Evolutionary conservation across 2,113 vertebrate species (phyloP), one percentile per base, ranked within the genome.

Genomic region (Eulemur rufifrons): DNA sequence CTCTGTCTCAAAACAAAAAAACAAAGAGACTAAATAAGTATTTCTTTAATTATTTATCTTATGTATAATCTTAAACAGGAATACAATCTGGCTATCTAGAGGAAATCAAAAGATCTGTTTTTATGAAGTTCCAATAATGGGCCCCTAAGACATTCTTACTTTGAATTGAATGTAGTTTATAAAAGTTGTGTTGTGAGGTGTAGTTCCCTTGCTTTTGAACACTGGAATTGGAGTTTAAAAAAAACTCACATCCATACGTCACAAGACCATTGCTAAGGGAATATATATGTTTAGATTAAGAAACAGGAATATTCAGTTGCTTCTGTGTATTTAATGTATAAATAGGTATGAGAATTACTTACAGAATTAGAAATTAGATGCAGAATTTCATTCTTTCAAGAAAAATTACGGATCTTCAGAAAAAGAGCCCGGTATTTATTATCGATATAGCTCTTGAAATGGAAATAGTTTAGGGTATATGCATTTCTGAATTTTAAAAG

Each of bases 331-430:
- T 88, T 80, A 91, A 54, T 96, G 23, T 78, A 63, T 59, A 95
- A 68, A 87, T 64, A 96, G 86, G 18, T 87, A 84, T 69, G 21
- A 84, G 50, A 64, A 63, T 78, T 89, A 63, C 29, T 63, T 29
- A 20, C 29, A 69, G 37, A 54, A 89, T 39, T 82, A 89, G 54
- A 42, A 80, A 93, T 80, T 71, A 86, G 45, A 93, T 76, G 61
- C 23, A 89, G 74, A 96, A 85, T 92, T 96, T 94, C 20, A 83
- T 83, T 83, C 54, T 80, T 94, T 69, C 47, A 87, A 80, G 73
- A 96, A 90, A 87, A 94, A 94, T 85, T 47, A 39, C 27, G 37
- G 21, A 11, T 80, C 47, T 91, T 91, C 50, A 54, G 45, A 80
- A 68, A 76, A 92, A 89, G 29, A 90, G 32, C 17, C 50, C 34